Base-by-base conservation (phyloP, 2,888 invertebrate species). In the Carcina quercana region DNA sequence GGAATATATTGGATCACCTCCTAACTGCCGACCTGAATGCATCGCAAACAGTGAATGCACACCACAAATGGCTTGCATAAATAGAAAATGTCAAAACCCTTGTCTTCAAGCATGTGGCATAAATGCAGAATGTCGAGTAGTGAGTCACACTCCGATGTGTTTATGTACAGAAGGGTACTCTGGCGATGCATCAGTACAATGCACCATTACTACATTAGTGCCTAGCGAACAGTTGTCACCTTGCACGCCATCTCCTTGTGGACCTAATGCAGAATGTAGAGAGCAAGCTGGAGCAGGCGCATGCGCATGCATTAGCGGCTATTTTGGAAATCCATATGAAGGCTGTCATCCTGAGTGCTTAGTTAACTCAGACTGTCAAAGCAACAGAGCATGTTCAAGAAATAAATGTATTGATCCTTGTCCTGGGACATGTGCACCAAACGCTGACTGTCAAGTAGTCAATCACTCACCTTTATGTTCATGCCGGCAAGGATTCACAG, bases 261-360 rank as follows among this genome's bases (percentile, higher is more conserved):
- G 90, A 28, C 57, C 86, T 2, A 89, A 90, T 54, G 88, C 90
- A 3, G 75, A 86, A 42, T 91, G 90, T 50, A 78, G 70, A 45
- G 87, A 87, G 55, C 86, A 86, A 45, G 74, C 75, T 14, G 83
- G 76, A 32, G 86, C 86, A 13, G 88, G 88, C 36, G 82, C 91
- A 4, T 94, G 93, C 56, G 79, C 87, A 32, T 94, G 94, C 54
- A 65, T 89, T 11, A 79, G 86, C 2, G 91, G 90, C 25, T 92
- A 90, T 53, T 87, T 88, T 41, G 94, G 94, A 39, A 90, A 93
- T 70, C 92, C 93, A n/a, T 92, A 92, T 46, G 90, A 91, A 69
- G 89, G 88, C 25, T 93, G 92, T 57, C 86, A 89, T 37, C 91
- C 91, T 13, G 92, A 92, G 75, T 93, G 92, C 59, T 74, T 88